phyloP scores from a whole-genome alignment of 2,797 vertebrate species.

The Alcedo atthis region DNA sequence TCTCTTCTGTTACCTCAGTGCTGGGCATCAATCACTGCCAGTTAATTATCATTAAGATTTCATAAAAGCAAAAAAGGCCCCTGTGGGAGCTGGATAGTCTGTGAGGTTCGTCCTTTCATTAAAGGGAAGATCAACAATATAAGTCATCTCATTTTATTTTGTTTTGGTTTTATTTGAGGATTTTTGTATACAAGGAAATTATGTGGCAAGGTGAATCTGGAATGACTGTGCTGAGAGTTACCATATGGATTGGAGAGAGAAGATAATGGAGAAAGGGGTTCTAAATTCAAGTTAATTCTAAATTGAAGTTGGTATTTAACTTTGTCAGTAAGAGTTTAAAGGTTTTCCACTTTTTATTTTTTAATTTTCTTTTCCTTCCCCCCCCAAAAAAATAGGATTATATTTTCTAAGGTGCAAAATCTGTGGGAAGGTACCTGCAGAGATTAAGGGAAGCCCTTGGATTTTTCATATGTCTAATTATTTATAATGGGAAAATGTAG shows the following conservation, averaged over 20 bases:
- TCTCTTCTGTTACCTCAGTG: slow-evolving; percentile 1
- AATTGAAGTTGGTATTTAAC: not conserved
- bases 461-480: not conserved
- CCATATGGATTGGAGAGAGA: not conserved
- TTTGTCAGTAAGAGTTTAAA: not conserved
- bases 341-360: not conserved
- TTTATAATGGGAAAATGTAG: not conserved
- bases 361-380: no score
- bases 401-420: not conserved
- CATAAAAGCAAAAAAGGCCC: slow-evolving; percentile 19
- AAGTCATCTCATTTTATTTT: not conserved
- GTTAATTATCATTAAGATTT: slow-evolving; percentile 71
- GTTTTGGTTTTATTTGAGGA: not conserved
- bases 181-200: not conserved
- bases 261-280: not conserved
- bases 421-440: not conserved
- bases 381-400: not conserved
- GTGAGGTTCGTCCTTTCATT: slow-evolving; percentile 27
- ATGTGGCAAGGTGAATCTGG: not conserved
- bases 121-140: slow-evolving; percentile 7
- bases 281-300: not conserved
- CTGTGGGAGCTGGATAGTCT: slow-evolving; percentile 30
- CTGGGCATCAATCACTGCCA: slow-evolving; percentile 64
- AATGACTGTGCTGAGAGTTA: not conserved
- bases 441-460: not conserved